Evolutionary conservation across 2,113 vertebrate species (phyloP), one percentile per base, ranked within the genome.

Genomic region (Calidris pygmaea): DNA sequence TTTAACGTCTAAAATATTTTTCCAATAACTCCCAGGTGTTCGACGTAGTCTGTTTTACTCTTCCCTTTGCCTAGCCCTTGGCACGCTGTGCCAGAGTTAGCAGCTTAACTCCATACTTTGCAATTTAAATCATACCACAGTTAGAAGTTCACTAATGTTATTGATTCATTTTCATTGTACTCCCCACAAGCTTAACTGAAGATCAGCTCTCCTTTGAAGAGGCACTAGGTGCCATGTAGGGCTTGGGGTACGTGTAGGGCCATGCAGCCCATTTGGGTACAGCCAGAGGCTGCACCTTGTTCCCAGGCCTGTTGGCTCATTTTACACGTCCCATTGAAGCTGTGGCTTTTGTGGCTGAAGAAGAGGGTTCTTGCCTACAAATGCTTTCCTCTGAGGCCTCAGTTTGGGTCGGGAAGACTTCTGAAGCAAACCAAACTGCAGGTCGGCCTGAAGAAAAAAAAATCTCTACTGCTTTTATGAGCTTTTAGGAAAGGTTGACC

Each of bases 31-130:
- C 30, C 34, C 50, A 52, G 35, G 26, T 74, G 16, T 90, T 22
- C 71, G 12, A 3, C 43, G 6, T 34, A n/a, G 1, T 60, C 34
- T 35, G 20, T n/a, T 85, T 43, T 62, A 30, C 45, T 59, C 22
- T 41, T 60, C 60, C 9, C 60, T 92, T 70, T 39, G 55, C 41
- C 83, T 68, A 60, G 14, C 8, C 16, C 30, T 35, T 48, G n/a
- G 12, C 45, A 30, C 0, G 0, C 27, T 1, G 8, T 52, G 8
- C 19, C 52, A 26, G 60, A 35, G 62, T 1, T 21, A 81, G 60
- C 45, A 82, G 45, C 56, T 13, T 30, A 24, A 47, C 58, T 72
- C 60, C 7, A 9, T 5, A 9, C 59, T 59, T n/a, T 19, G 47
- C 56, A 14, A 27, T 68, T 75, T 30, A 11, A 63, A 48, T 67